Evolutionary conservation across 1,140 invertebrate genomes (phyloP).

Genomic region (Chelonus insularis): DNA sequence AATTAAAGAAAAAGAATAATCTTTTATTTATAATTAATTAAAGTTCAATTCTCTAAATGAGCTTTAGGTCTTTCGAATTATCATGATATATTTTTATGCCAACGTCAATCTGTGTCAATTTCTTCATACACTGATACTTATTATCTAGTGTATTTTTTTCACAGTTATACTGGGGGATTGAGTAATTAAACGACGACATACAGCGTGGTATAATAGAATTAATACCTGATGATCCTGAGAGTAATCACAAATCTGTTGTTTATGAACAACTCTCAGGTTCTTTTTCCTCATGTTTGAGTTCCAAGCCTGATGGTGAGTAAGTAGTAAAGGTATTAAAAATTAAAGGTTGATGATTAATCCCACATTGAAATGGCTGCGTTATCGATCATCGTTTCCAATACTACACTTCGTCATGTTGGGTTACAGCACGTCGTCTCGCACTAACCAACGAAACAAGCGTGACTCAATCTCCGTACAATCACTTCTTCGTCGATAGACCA

Average conservation of each 20-base stretch:
- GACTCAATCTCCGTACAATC: neutral
- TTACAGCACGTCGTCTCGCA: neutral
- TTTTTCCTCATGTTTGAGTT: constrained; percentile 48
- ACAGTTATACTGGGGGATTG: constrained; percentile 14
- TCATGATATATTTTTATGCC: neutral
- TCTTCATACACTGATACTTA: constrained; percentile 18
- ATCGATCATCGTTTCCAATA: constrained; percentile 8
- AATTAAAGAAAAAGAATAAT: too few relatives aligned
- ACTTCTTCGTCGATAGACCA: neutral
- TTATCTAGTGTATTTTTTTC: constrained; percentile 16
- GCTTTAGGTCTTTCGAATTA: neutral
- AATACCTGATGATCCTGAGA: constrained; percentile 39
- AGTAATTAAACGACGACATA: neutral
- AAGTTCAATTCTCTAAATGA: neutral
- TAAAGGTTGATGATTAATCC: neutral
- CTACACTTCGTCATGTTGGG: neutral
- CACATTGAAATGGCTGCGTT: neutral
- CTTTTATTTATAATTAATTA: too few relatives aligned
- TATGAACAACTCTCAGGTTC: constrained; percentile 53
- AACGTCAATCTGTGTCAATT: constrained; percentile 22
- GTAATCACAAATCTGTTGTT: constrained; percentile 48
- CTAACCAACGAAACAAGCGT: neutral
- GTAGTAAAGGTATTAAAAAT: neutral
- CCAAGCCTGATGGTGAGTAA: neutral
- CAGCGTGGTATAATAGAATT: constrained; percentile 1